Evolutionary conservation across 2,888 invertebrate genomes (phyloP).

Genomic region (Chrysolina haemoptera): DNA sequence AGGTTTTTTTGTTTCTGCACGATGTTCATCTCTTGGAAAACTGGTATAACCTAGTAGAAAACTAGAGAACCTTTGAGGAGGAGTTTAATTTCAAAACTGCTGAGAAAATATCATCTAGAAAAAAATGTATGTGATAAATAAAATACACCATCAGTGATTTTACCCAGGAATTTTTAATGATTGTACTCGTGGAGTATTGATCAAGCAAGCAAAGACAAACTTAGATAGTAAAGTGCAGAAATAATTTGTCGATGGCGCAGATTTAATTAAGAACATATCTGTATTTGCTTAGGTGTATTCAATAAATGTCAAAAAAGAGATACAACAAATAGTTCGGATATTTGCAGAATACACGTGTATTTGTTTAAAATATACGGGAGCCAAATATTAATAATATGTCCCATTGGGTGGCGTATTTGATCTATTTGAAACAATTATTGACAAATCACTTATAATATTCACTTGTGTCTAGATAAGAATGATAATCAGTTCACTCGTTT

Average conservation of each 20-base stretch:
- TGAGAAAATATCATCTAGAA: too few relatives aligned
- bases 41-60: too few relatives aligned
- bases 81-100: too few relatives aligned
- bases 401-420: conserved; percentile 63
- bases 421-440: conserved; percentile 69
- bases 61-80: too few relatives aligned
- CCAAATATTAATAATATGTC: conserved; percentile 57
- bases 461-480: conserved; percentile 66
- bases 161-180: neutral
- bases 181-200: neutral
- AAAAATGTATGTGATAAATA: neutral
- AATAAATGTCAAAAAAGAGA: conserved; percentile 51
- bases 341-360: conserved; percentile 58
- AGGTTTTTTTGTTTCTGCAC: too few relatives aligned
- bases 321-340: conserved; percentile 44
- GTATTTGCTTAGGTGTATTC: conserved; percentile 65
- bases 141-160: neutral
- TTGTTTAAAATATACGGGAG: conserved; percentile 56
- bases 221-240: conserved; percentile 12
- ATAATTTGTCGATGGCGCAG: conserved; percentile 37
- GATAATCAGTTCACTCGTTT: conserved; percentile 55
- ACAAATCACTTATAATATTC: conserved; percentile 69
- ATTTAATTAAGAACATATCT: conserved; percentile 65
- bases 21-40: too few relatives aligned
- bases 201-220: neutral